These are phyloP conservation scores for Sturnira hondurensis DNA, from an alignment of 2,113 vertebrate species.

Conservation along the genomic window DNA sequence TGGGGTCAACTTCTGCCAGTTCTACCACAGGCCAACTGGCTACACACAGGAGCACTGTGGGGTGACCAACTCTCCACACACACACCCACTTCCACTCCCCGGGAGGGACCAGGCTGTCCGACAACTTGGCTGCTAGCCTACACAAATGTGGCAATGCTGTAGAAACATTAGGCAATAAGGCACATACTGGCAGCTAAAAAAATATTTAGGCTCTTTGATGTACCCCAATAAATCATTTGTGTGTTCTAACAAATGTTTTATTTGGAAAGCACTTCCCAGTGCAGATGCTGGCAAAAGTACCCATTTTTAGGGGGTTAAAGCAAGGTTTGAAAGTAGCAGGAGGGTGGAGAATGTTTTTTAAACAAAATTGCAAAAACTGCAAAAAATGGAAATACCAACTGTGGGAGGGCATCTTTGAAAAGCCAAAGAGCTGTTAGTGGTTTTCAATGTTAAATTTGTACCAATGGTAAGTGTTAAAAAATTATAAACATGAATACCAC, in stretches of 20 bases:
- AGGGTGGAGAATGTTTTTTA: background rate
- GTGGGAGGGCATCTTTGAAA: constrained; percentile 7
- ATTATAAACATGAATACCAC: constrained; percentile 26
- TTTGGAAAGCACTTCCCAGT: constrained; percentile 62
- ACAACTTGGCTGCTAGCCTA: constrained; percentile 44
- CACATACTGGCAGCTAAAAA: constrained; percentile 52
- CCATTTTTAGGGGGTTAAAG: constrained; percentile 63
- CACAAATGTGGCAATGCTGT: constrained; percentile 54
- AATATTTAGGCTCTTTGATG: constrained; percentile 63
- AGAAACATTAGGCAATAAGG: constrained; percentile 57
- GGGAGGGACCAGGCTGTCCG: constrained; percentile 36
- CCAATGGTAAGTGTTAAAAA: background rate
- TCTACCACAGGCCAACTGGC: background rate
- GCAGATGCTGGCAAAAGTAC: constrained; percentile 53
- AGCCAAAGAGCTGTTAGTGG: constrained; percentile 26
- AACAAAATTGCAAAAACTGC: constrained; percentile 29
- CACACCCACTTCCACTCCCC: background rate
- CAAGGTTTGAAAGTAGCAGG: constrained; percentile 35
- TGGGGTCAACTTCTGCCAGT: background rate
- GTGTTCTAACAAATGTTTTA: constrained; percentile 69
- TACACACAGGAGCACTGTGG: background rate
- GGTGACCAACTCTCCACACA: background rate
- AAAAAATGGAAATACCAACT: background rate
- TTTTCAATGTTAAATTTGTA: constrained; percentile 45
- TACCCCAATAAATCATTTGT: constrained; percentile 60